Evolutionary conservation across 2,888 invertebrate species (phyloP), one percentile per base, ranked within the genome.

Genomic region (Timema cristinae): DNA sequence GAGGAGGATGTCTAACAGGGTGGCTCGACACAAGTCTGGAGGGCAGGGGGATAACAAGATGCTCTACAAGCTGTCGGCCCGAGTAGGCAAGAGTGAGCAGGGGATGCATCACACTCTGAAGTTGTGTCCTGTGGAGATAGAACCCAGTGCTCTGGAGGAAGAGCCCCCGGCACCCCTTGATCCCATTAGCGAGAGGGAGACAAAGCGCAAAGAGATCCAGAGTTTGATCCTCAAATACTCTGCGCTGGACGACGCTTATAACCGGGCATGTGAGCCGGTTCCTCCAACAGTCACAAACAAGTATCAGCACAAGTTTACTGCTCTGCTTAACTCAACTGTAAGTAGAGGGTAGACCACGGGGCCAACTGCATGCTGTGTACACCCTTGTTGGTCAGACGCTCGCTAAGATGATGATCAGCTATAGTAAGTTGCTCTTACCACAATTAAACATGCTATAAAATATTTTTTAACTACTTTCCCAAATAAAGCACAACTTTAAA

Each of bases 151-250:
- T 32, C 56, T 66, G 13, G 81, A 80, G 71, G 87, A 86, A 75
- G 67, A 70, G 16, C 85, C 85, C 10, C 84, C 85, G 56, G 84
- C 84, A 67, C 79, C 81, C 4, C 89, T 90, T 79, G 85, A 85
- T 74, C 84, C 86, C 48, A 82, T 88, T 67, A 86, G 87, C 76
- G 93, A 94, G 76, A 86, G 94, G 66, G 92, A 93, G 80, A 90
- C 91, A 10, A 89, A 90, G 77, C 87, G 94, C 54, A 93, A 93
- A 79, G 94, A 94, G 80, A 92, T 93, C 73, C 91, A 92, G 81
- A 89, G 90, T 78, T 84, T 94, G 73, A 92, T 93, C 74, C 86
- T 90, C 85, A 94, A 93, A 81, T 94, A 94, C 81, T 90, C 92
- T 50, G 91, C 91, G 66, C 83, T 93, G 76, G 92, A 92, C 78